These are phyloP conservation scores for Parazoanthus darwini DNA, from an alignment of 92 coral and sea anemone genomes.

Conservation along the genomic window DNA sequence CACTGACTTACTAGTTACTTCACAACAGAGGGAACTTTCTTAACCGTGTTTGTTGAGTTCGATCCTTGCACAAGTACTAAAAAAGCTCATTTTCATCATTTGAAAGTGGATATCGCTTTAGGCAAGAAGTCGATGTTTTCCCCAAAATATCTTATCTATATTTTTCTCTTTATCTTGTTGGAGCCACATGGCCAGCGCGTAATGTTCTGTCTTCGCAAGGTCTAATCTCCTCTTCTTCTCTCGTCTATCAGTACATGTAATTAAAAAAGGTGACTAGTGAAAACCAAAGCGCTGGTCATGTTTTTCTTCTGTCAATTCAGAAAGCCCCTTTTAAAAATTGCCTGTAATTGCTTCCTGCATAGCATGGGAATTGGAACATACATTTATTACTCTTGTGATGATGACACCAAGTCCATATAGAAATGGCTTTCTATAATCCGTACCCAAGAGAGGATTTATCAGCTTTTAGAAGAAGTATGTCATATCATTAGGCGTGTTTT, in stretches of 20 bases:
- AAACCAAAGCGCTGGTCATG: slow-evolving; percentile 35
- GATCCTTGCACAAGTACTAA: not conserved
- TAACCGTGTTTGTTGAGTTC: not conserved
- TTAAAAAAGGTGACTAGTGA: slow-evolving; percentile 30
- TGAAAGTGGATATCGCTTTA: slow-evolving; percentile 2
- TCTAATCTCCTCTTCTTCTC: slow-evolving; percentile 33
- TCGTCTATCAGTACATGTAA: slow-evolving; percentile 43
- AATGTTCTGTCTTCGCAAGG: slow-evolving; percentile 29
- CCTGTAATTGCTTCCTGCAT: slow-evolving; percentile 42
- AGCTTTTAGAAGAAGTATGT: slow-evolving; percentile 31
- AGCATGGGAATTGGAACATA: slow-evolving; percentile 11
- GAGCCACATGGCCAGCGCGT: slow-evolving; percentile 22
- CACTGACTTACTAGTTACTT: not conserved
- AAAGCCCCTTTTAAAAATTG: slow-evolving; percentile 39
- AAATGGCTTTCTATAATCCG: slow-evolving; percentile 39
- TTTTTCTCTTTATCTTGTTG: slow-evolving; percentile 21
- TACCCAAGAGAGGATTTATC: slow-evolving; percentile 27
- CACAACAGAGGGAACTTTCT: not conserved
- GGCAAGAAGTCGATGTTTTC: not conserved
- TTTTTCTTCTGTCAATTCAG: slow-evolving; percentile 44
- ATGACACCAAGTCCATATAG: slow-evolving; percentile 5
- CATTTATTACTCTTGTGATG: slow-evolving; percentile 37
- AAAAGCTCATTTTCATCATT: not conserved
- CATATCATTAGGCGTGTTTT: slow-evolving; percentile 52
- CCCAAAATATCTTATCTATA: not conserved